Base-by-base conservation (phyloP, 2,888 invertebrate species). In the Drosophila parthenogenetica region DNA sequence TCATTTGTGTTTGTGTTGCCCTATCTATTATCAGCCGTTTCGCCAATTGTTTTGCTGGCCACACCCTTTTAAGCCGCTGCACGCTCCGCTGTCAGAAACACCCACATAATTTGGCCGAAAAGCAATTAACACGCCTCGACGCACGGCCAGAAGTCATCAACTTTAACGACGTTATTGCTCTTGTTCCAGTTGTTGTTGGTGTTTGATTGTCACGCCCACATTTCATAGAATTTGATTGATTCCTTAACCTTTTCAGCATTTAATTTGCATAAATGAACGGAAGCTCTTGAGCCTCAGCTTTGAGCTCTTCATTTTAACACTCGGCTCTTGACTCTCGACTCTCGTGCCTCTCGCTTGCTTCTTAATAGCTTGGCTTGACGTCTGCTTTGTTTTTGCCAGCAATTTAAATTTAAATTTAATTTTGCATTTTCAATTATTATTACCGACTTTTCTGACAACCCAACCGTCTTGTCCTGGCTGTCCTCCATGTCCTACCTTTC, bases 391-490 rank as follows among this genome's bases (percentile, higher is more conserved):
- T 65, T 63, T 59, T 53, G 11, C 35, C 32, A 50, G 16, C 55
- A 62, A 46, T 48, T 55, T 46, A 57, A 69, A 79, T 88, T 70
- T 50, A 89, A 89, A 73, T 87, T 85, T 85, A 69, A 77, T 76
- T 79, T 79, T 54, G 62, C 66, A 81, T 73, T 89, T 87, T 66
- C 75, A 89, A 75, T 89, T 83, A 87, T 85, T 87, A 65, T 87
- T 81, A 63, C 62, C 73, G 59, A 54, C 85, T 73, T 45, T 35
- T 40, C 29, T 48, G 37, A 40, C 46, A 55, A 46, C 22, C n/a
- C 49, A 13, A 39, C 46, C 19, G n/a, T 50, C 25, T 32, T 13
- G 13, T 40, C 53, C 13, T 17, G 7, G 14, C 32, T n/a, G 5
- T 8, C 45, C 35, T 29, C 17, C n/a, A 7, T 16, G 19, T n/a